Evolutionary conservation across 92 coral and sea anemone genomes (phyloP), one percentile per base, ranked within the genome.

Genomic region (Porites rus): DNA sequence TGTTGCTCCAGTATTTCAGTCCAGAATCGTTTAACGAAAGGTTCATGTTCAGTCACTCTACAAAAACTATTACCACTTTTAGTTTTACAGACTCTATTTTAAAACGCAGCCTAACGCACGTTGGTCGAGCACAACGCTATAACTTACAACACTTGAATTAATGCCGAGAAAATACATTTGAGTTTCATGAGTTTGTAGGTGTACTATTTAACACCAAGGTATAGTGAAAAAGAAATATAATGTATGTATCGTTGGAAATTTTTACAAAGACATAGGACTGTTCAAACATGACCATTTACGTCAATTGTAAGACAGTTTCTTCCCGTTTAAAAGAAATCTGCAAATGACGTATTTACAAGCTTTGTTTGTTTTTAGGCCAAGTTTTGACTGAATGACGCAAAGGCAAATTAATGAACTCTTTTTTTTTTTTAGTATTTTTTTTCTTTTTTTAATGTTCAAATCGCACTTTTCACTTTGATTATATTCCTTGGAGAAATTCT

Each of bases 11-110:
- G 12, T 14, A 10, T 56, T 17, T 4, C 1, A 11, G 20, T 72
- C 17, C 54, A 67, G 86, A 71, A 60, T 82, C 79, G 79, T 82
- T 82, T 10, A 72, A 61, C 65, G 86, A 82, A 53, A 3, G 20
- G 22, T 73, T 82, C 72, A 71, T 80, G 66, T 25, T 80, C n/a
- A 14, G 69, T 68, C 25, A 24, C 2, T 8, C 10, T 4, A 50
- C 52, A 5, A 71, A 71, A 31, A 13, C 4, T 54, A 9, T 28
- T 21, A n/a, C 19, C 63, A 17, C 19, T 46, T 74, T 20, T 4
- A 38, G 46, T 38, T 38, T 38, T 38, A 38, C 46, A 38, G 46
- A 38, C 46, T 38, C 46, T 38, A 38, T 38, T 38, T 38, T 38
- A 38, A 38, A 38, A 38, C 0, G 31, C 7, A 38, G 46, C 0